Conservation (phyloP, 2,113 vertebrate genomes). For the Phycodurus eques region DNA sequence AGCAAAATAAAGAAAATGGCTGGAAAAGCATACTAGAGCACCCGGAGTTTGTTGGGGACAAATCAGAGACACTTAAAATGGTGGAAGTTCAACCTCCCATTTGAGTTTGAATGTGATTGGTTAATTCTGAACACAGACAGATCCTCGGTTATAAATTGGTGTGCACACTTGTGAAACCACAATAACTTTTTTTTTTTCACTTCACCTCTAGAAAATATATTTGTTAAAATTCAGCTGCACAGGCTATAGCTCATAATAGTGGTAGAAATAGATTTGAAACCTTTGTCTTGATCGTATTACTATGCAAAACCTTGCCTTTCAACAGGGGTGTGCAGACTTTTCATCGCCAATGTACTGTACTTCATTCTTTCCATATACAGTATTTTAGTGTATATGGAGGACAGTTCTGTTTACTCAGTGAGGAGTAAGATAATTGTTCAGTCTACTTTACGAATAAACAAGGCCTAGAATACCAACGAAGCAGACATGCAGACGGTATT, state of each 20-base stretch:
- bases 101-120: no score
- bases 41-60: no score
- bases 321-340: neutral
- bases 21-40: no score
- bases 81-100: no score
- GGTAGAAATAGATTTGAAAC: neutral
- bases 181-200: no score
- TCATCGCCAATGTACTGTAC: neutral
- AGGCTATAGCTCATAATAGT: neutral
- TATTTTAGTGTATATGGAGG: slow-evolving; percentile 38
- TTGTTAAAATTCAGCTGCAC: no score
- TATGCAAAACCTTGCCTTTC: neutral
- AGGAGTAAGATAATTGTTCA: slow-evolving; percentile 51
- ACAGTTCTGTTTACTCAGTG: slow-evolving; percentile 39
- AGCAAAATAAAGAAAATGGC: no score
- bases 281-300: neutral
- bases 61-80: no score
- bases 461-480: slow-evolving; percentile 60
- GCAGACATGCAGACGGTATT: slow-evolving; percentile 65
- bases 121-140: no score
- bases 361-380: slow-evolving; percentile 17
- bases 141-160: no score
- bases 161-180: no score
- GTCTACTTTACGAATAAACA: slow-evolving; percentile 58
- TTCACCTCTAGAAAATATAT: no score